Conservation (phyloP, 2,888 invertebrate genomes). For the Eristalis arbustorum region DNA sequence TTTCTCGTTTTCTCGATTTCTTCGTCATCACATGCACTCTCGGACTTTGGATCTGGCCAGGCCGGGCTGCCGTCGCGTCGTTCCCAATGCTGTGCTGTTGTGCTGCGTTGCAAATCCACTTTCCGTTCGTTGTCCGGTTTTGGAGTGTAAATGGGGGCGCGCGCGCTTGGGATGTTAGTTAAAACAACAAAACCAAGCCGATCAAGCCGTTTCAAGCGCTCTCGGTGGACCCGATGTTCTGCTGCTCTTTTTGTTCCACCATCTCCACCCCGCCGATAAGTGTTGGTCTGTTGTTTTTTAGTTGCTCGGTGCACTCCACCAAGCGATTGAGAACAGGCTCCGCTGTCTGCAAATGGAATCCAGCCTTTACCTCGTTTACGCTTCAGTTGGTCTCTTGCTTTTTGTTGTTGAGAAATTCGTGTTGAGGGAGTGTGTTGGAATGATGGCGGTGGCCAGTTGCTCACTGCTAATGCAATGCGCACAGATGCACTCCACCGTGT, state of each 20-base stretch:
- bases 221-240: constrained; percentile 26
- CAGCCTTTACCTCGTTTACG: constrained; percentile 66
- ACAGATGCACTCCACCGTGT: constrained; percentile 34
- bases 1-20: constrained; percentile 25
- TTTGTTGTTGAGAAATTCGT: constrained; percentile 23
- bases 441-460: constrained; percentile 22
- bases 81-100: neutral
- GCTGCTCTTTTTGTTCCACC: constrained; percentile 28
- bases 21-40: constrained; percentile 56
- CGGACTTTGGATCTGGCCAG: constrained; percentile 62
- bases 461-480: constrained; percentile 49
- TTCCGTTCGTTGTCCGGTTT: constrained; percentile 65
- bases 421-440: constrained; percentile 37
- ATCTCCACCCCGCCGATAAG: neutral
- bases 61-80: constrained; percentile 6
- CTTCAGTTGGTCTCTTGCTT: constrained; percentile 56
- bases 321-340: neutral
- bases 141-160: constrained; percentile 56
- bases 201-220: constrained; percentile 56
- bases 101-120: constrained; percentile 59
- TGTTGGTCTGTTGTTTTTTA: neutral
- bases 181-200: constrained; percentile 32
- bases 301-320: neutral
- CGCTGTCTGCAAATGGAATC: constrained; percentile 14
- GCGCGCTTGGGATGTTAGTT: constrained; percentile 39